Percentiles rank a stretch among this genome's conserved stretches.
Conservation (phyloP, 2,113 vertebrate species). For the Anoura caudifer region DNA sequence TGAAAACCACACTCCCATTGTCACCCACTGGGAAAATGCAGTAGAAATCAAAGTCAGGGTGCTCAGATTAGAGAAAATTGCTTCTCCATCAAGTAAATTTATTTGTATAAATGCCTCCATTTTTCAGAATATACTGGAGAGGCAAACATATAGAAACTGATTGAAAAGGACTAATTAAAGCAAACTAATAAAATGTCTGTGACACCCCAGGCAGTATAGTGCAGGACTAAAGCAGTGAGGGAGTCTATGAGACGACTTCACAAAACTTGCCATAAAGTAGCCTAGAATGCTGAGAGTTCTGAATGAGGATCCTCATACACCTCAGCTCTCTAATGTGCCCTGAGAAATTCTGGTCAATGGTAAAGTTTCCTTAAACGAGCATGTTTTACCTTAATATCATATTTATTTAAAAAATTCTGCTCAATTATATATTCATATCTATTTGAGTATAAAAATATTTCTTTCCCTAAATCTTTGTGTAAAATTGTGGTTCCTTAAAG, state of each 20-base stretch:
- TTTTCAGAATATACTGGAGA: background rate
- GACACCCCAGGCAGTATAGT: background rate
- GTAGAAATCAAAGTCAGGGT: background rate
- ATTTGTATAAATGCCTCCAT: background rate
- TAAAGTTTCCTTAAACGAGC: background rate
- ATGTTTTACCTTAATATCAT: background rate
- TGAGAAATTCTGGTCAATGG: background rate
- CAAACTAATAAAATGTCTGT: background rate
- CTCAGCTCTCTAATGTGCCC: background rate
- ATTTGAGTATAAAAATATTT: background rate
- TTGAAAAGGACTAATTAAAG: background rate
- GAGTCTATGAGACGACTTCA: background rate
- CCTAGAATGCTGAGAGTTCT: background rate
- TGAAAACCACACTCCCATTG: background rate
- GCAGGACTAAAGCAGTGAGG: background rate
- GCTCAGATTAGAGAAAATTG: background rate
- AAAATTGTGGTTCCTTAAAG: background rate
- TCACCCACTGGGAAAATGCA: background rate
- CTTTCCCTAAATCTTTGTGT: background rate
- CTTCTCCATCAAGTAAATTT: background rate
- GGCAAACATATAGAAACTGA: background rate
- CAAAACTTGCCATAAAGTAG: background rate
- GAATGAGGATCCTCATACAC: background rate
- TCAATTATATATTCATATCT: background rate
- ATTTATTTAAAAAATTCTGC: background rate